A percentile compares a stretch with the other conserved stretches of the same genome.
phyloP scores from a whole-genome alignment of 2,888 invertebrate genomes.

The Strigamia crassipes region DNA sequence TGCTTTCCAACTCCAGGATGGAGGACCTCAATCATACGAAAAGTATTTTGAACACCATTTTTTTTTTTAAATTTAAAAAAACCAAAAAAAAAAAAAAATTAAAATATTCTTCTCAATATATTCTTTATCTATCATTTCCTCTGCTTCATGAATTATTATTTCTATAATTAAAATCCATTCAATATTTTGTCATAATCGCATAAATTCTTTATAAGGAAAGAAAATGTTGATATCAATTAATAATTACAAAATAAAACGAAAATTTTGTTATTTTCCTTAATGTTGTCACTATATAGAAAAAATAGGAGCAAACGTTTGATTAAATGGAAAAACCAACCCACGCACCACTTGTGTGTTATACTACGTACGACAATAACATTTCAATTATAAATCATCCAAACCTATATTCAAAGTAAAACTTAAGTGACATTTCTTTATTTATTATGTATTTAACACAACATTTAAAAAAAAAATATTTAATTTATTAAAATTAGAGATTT shows the following conservation, averaged over 20 bases:
- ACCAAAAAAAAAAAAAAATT: too few species aligned
- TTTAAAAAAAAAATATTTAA: too few species aligned
- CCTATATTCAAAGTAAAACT: neutral
- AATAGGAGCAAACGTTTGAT: neutral
- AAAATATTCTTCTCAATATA: neutral
- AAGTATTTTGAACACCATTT: constrained; percentile 26
- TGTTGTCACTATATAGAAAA: neutral
- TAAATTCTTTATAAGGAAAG: neutral
- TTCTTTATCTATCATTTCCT: neutral
- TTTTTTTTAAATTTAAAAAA: neutral
- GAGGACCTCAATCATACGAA: constrained; percentile 37
- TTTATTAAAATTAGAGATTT: too few species aligned
- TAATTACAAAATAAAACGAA: neutral
- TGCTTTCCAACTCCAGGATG: constrained; percentile 36
- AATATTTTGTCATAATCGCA: neutral
- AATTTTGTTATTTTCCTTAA: neutral
- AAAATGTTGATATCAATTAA: neutral
- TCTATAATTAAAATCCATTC: neutral
- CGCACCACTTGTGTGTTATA: neutral
- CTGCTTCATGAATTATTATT: neutral
- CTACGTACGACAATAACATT: neutral
- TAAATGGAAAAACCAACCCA: constrained; percentile 6
- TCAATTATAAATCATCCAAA: neutral
- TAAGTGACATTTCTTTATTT: too few species aligned
- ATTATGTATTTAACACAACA: too few species aligned